Evolutionary conservation across 2,113 vertebrate species (phyloP).

Genomic region (Aphyosemion australe): DNA sequence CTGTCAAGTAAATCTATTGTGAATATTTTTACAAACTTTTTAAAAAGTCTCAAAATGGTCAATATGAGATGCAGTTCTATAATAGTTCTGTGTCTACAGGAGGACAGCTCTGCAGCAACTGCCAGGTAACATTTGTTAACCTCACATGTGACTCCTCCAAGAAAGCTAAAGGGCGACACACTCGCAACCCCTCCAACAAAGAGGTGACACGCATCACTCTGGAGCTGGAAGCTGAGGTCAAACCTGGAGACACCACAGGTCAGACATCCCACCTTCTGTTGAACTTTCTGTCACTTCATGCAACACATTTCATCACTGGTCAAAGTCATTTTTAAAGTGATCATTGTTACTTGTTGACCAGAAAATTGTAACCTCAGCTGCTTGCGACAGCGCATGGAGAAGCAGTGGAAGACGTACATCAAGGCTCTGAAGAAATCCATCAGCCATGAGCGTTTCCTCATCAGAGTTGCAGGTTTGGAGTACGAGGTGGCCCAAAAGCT

Average conservation of each 20-base stretch:
- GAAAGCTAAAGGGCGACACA: constrained; percentile 87
- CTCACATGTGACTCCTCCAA: constrained; percentile 95
- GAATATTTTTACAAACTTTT: too few relatives aligned
- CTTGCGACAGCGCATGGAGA: constrained; percentile 91
- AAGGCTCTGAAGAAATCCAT: constrained; percentile 97
- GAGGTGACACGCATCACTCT: constrained; percentile 93
- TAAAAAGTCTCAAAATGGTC: too few relatives aligned
- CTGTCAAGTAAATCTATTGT: too few relatives aligned
- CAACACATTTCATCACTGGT: background rate
- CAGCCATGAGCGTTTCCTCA: constrained; percentile 96
- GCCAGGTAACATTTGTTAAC: constrained; percentile 94
- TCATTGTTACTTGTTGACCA: constrained; percentile 50
- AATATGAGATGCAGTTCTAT: too few relatives aligned
- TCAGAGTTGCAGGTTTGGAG: constrained; percentile 90
- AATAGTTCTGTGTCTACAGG: constrained; percentile 55
- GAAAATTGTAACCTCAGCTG: constrained; percentile 91
- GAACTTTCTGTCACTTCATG: background rate
- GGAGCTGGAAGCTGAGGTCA: constrained; percentile 95
- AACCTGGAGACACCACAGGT: constrained; percentile 93
- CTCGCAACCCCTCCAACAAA: constrained; percentile 89
- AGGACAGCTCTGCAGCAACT: constrained; percentile 88
- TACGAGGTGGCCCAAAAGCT: constrained; percentile 95
- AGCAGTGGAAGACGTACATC: constrained; percentile 90
- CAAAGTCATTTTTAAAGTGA: background rate
- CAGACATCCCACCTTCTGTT: constrained; percentile 4